Evolutionary conservation across 2,113 vertebrate species (phyloP).

Genomic region (Morone chrysops): DNA sequence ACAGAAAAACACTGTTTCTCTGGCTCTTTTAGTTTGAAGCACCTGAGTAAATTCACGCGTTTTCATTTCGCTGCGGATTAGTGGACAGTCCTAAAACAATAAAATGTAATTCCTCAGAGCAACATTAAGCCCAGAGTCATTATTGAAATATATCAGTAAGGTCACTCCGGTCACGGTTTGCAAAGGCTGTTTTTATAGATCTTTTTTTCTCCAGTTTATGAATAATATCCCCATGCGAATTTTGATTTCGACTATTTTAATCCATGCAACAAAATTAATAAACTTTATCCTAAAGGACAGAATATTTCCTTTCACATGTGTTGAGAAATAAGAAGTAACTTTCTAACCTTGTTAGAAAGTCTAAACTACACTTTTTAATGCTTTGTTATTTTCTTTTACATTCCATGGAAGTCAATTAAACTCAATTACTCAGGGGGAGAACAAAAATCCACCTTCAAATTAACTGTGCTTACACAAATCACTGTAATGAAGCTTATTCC

Average conservation of each 20-base stretch:
- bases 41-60: conserved; percentile 54
- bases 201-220: not conserved
- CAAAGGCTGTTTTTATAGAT: not conserved
- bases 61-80: conserved; percentile 30
- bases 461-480: conserved; percentile 36
- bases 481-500: conserved; percentile 26
- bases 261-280: not conserved
- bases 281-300: not conserved
- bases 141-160: not conserved
- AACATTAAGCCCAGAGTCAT: not conserved
- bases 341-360: not conserved
- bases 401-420: conserved; percentile 15
- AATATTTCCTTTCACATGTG: too few relatives aligned
- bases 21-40: conserved; percentile 17
- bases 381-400: conserved; percentile 20
- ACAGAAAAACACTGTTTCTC: not conserved
- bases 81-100: conserved; percentile 42
- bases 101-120: conserved; percentile 18
- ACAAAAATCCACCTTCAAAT: conserved; percentile 23
- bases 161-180: not conserved
- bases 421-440: not conserved
- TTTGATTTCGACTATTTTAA: not conserved
- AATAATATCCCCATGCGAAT: not conserved
- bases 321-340: not conserved
- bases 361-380: not conserved